Evolutionary conservation across 1,140 invertebrate genomes (phyloP).

Genomic region (Drosophila bocki): DNA sequence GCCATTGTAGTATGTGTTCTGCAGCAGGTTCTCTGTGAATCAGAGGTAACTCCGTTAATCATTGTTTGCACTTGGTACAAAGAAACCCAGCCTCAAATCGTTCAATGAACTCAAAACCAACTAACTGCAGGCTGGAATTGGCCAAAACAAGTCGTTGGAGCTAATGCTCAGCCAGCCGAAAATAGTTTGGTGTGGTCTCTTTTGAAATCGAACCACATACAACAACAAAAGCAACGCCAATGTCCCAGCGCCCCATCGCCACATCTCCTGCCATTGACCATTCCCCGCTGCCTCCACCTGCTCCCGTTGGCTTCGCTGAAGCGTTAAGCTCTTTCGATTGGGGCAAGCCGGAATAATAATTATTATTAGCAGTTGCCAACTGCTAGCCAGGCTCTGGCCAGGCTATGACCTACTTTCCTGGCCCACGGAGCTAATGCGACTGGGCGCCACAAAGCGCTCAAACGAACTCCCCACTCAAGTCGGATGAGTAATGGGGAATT

Average conservation of each 20-base stretch:
- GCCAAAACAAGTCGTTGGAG: conserved; percentile 11
- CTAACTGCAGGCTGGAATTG: conserved; percentile 9
- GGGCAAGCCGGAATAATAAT: conserved; percentile 44
- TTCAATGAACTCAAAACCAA: conserved; percentile 41
- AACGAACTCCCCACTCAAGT: conserved; percentile 19
- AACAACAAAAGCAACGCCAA: conserved; percentile 21
- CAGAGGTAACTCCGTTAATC: conserved; percentile 7
- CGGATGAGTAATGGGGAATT: conserved; percentile 49
- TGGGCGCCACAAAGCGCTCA: conserved; percentile 12
- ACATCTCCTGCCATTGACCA: conserved; percentile 14
- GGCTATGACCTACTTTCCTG: conserved; percentile 66
- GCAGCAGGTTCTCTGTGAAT: conserved; percentile 68
- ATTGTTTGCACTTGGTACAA: conserved; percentile 2
- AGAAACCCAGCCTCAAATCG: conserved; percentile 35
- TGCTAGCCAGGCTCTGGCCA: conserved; percentile 40
- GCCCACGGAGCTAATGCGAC: conserved; percentile 28
- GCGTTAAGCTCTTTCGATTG: conserved; percentile 65
- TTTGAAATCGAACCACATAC: conserved; percentile 26
- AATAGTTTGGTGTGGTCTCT: conserved; percentile 56
- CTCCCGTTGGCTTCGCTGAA: conserved; percentile 55
- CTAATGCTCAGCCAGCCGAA: conserved; percentile 64
- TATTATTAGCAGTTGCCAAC: conserved; percentile 48
- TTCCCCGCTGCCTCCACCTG: conserved; percentile 5
- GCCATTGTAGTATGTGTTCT: conserved; percentile 69
- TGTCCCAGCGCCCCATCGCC: conserved; percentile 3